Evolutionary conservation across 2,113 vertebrate species (phyloP), one percentile per base, ranked within the genome.

Genomic region (Maccullochella peelii): DNA sequence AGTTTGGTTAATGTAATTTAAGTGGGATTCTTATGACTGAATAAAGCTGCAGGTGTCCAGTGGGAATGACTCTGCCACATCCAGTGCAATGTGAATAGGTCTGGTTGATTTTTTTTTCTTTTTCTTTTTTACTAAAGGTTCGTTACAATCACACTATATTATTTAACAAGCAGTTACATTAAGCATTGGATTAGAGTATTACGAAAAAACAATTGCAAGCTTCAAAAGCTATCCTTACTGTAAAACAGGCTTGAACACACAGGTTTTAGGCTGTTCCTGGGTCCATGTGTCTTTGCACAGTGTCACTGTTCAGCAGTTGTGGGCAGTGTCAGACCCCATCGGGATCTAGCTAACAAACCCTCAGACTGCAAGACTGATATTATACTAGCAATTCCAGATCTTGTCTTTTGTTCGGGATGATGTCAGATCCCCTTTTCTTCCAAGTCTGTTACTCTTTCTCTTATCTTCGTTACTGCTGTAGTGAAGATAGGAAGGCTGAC

Each of bases 1-100:
- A 47, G 49, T 68, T 82, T 83, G 63, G 23, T 78, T 77, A 77
- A 69, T 77, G 57, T 33, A 8, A 30, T 73, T 83, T 68, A 38
- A 68, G 36, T 44, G 10, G 27, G 58, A 57, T 65, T 71, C n/a
- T 61, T 33, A 23, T 58, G 30, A 59, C 25, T 36, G 38, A 63
- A 5, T 57, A 59, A 57, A 66, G 58, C 74, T 66, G 44, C 72
- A 55, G 36, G 57, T 67, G 27, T 72, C 61, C 18, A 5, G 6
- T 78, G 36, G 11, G 40, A 65, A 57, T 27, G 5, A n/a, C 25
- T 50, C n/a, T 18, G 10, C 11, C 20, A 44, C 21, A 18, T 40
- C 20, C 14, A 42, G 65, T 16, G 52, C 20, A 15, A 61, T 68
- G 18, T 59, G 27, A 55, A 77, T 25, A 54, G 18, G 2, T 18